These are phyloP conservation scores for Rhadina sibilatrix DNA, from an alignment of 2,113 vertebrate species.

Conservation along the genomic window DNA sequence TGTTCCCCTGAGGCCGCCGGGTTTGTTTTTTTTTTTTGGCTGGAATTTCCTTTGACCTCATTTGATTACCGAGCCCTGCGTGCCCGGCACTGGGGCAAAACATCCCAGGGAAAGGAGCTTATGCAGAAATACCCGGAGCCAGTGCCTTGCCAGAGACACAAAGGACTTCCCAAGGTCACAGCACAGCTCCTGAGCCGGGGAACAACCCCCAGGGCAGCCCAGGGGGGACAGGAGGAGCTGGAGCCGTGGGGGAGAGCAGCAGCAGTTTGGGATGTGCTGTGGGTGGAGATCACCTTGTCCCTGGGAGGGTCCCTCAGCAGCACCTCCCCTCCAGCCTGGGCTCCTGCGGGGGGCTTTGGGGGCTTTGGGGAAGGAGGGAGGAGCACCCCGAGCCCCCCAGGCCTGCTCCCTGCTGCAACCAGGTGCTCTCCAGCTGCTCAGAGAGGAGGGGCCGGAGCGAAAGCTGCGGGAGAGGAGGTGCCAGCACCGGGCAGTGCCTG, in stretches of 20 bases:
- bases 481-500: neutral
- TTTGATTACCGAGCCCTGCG: neutral
- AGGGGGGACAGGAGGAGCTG: neutral
- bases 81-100: neutral
- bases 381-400: no score
- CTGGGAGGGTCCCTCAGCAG: neutral
- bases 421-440: neutral
- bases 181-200: fast-evolving
- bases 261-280: fast-evolving
- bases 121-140: slow-evolving; percentile 1
- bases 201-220: neutral
- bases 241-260: fast-evolving
- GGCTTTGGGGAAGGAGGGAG: neutral
- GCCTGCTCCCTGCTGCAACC: neutral
- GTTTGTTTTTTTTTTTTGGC: slow-evolving; percentile 15
- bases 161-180: neutral
- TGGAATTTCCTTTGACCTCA: slow-evolving; percentile 25
- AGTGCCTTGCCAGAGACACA: neutral
- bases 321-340: neutral
- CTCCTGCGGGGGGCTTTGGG: neutral
- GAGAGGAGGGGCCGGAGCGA: neutral
- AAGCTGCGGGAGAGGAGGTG: neutral
- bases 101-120: neutral
- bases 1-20: fast-evolving
- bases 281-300: neutral